phyloP scores from a whole-genome alignment of 1,140 invertebrate species.

The Calliopsis andreniformis region DNA sequence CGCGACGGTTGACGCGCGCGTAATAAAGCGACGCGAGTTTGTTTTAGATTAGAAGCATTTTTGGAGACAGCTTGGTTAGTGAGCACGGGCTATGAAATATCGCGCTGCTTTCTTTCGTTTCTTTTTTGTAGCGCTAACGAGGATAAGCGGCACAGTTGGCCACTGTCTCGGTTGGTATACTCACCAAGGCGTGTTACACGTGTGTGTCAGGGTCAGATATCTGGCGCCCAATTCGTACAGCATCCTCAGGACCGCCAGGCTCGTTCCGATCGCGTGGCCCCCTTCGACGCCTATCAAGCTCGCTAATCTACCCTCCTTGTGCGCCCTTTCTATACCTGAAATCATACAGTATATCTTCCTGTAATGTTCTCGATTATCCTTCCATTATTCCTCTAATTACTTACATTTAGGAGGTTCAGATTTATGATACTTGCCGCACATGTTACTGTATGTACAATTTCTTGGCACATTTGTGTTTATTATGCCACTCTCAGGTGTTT shows the following conservation, averaged over 20 bases:
- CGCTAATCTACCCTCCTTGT: slow-evolving; percentile 85
- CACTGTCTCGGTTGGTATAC: slow-evolving; percentile 65
- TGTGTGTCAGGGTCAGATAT: slow-evolving; percentile 92
- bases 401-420: slow-evolving; percentile 2
- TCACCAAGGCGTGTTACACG: slow-evolving; percentile 93
- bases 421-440: too few relatives aligned
- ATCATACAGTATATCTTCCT: slow-evolving; percentile 57
- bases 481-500: too few relatives aligned
- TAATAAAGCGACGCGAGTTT: slow-evolving; percentile 14
- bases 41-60: too few relatives aligned
- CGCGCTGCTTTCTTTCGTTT: too few relatives aligned
- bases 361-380: neutral
- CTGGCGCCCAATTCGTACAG: slow-evolving; percentile 91
- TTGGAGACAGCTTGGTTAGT: too few relatives aligned
- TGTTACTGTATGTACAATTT: too few relatives aligned
- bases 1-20: slow-evolving; percentile 2
- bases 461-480: too few relatives aligned
- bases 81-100: too few relatives aligned
- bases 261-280: slow-evolving; percentile 91
- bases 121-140: too few relatives aligned
- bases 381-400: slow-evolving; percentile 38
- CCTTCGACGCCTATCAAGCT: slow-evolving; percentile 91
- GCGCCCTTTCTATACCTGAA: slow-evolving; percentile 85
- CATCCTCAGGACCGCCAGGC: slow-evolving; percentile 89
- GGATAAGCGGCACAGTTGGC: neutral